phyloP scores from a whole-genome alignment of 2,113 vertebrate species.

The Isichthys henryi region DNA sequence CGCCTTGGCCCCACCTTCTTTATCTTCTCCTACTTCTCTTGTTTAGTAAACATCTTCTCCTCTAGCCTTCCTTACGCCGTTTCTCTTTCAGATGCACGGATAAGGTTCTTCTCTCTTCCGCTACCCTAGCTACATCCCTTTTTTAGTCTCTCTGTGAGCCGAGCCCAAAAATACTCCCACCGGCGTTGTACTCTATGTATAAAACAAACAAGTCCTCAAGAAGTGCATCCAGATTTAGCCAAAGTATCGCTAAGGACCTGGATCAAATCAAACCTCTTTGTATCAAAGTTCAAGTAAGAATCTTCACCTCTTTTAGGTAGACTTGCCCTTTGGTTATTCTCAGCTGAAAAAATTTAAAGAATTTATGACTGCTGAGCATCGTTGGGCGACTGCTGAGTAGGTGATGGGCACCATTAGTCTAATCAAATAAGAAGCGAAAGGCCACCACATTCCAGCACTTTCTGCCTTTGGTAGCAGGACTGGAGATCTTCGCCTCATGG shows the following conservation, averaged over 20 bases:
- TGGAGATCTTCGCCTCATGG: neutral
- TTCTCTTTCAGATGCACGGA: neutral
- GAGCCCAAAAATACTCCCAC: neutral
- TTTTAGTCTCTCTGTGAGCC: neutral
- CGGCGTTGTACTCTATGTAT: neutral
- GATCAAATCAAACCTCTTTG: neutral
- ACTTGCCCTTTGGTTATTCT: neutral
- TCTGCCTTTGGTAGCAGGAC: neutral
- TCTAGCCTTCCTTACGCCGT: neutral
- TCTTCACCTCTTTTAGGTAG: neutral
- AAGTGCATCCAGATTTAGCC: neutral
- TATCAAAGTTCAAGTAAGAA: neutral
- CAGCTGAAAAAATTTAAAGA: neutral
- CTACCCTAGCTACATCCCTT: neutral
- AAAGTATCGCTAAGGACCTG: neutral
- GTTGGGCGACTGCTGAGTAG: neutral
- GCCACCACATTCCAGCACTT: neutral
- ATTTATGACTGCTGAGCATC: neutral
- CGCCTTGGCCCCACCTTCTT: neutral
- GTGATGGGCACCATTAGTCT: neutral
- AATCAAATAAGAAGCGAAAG: neutral
- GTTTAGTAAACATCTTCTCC: constrained; percentile 11
- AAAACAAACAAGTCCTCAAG: neutral
- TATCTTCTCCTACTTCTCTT: neutral
- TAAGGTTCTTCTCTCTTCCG: neutral